Evolutionary conservation across 2,113 vertebrate species (phyloP).

Genomic region (Rutilus rutilus): DNA sequence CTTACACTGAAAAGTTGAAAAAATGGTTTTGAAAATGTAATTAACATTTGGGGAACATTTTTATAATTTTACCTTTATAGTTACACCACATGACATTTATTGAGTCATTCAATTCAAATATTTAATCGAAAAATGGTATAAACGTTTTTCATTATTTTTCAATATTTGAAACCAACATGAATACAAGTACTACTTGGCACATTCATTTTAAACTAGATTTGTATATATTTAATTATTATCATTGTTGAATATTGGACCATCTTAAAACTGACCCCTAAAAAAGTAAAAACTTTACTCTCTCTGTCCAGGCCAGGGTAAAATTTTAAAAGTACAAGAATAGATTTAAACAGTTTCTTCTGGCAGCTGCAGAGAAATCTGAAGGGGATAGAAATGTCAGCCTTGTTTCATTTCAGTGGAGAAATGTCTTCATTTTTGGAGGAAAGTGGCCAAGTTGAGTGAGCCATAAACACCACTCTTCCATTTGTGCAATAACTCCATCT

Average conservation of each 20-base stretch:
- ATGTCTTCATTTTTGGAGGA: slow-evolving; percentile 4
- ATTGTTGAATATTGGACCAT: neutral
- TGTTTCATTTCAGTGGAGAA: neutral
- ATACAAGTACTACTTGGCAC: neutral
- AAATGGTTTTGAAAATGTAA: neutral
- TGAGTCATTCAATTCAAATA: too few species aligned
- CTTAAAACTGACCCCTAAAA: neutral
- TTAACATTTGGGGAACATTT: neutral
- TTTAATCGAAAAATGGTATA: too few species aligned
- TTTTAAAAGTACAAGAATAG: neutral
- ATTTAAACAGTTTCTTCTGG: neutral
- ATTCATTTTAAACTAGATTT: too few species aligned
- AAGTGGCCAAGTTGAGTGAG: slow-evolving; percentile 46
- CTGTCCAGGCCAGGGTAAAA: neutral
- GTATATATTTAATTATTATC: neutral
- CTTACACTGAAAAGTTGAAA: neutral
- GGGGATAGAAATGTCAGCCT: neutral
- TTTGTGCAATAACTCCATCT: slow-evolving; percentile 34
- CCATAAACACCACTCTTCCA: slow-evolving; percentile 42
- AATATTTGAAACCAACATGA: neutral
- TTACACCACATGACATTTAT: too few species aligned
- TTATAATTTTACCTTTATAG: too few species aligned
- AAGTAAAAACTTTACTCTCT: neutral
- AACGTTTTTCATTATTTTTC: too few species aligned
- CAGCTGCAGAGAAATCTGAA: neutral